Conservation (phyloP, 2,888 invertebrate genomes). For the Octonoba sinensis region DNA sequence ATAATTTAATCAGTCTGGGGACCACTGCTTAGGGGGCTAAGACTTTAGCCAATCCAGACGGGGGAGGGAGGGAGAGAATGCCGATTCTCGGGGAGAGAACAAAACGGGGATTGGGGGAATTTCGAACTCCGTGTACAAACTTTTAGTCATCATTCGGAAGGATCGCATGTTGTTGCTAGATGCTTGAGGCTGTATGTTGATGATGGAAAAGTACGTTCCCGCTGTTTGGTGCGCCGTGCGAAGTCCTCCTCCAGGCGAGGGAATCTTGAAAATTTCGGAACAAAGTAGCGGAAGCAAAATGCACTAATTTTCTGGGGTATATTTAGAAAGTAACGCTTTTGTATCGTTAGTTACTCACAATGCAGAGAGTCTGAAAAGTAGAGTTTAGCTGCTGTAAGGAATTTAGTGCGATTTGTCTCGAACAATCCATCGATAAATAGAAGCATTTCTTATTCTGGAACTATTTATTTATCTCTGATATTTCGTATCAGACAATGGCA, state of each 20-base stretch:
- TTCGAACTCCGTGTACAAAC: slow-evolving; percentile 62
- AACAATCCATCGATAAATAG: too few species aligned
- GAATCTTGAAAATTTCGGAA: too few species aligned
- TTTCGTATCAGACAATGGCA: too few species aligned
- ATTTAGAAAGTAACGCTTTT: too few species aligned
- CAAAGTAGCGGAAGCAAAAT: too few species aligned
- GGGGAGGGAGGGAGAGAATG: slow-evolving; percentile 7
- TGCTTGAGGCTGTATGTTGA: slow-evolving; percentile 48
- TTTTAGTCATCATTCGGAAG: slow-evolving; percentile 58
- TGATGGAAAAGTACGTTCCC: slow-evolving; percentile 30
- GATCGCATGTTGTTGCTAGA: slow-evolving; percentile 32
- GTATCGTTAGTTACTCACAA: too few species aligned
- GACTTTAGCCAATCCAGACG: slow-evolving; percentile 52
- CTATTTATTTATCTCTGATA: too few species aligned
- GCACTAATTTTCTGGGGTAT: too few species aligned
- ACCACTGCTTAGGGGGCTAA: slow-evolving; percentile 40
- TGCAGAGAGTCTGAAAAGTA: too few species aligned
- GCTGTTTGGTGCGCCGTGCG: neutral
- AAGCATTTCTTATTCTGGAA: too few species aligned
- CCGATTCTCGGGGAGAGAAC: slow-evolving; percentile 12
- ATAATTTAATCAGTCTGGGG: slow-evolving; percentile 58
- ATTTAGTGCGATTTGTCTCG: too few species aligned
- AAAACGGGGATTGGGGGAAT: slow-evolving; percentile 32
- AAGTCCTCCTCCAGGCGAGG: neutral
- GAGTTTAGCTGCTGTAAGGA: too few species aligned